phyloP scores from a whole-genome alignment of 1,140 invertebrate genomes.

The Sitophilus oryzae region DNA sequence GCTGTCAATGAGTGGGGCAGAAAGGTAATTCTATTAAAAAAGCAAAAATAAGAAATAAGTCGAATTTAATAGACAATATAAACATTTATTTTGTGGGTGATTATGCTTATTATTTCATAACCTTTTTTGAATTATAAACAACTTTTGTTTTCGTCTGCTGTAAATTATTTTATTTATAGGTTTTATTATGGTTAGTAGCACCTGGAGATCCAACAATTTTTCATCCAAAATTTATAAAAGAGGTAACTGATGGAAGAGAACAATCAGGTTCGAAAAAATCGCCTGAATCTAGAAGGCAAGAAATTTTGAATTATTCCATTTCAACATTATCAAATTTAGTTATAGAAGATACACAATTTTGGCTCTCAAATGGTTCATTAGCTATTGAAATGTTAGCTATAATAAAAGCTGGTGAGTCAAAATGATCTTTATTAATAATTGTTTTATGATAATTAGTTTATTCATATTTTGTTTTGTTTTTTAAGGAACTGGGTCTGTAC shows the following conservation, averaged over 20 bases:
- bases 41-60: no score
- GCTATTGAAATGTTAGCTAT: slow-evolving; percentile 66
- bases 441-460: no score
- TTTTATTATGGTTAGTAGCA: slow-evolving; percentile 77
- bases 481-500: slow-evolving; percentile 25
- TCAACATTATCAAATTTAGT: slow-evolving; percentile 59
- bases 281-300: slow-evolving; percentile 59
- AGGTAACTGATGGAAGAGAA: slow-evolving; percentile 65
- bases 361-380: slow-evolving; percentile 63
- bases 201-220: slow-evolving; percentile 70
- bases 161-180: slow-evolving; percentile 33
- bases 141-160: neutral
- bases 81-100: no score
- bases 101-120: no score
- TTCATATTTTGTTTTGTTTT: no score
- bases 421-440: no score
- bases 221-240: slow-evolving; percentile 63
- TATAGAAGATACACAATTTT: slow-evolving; percentile 54
- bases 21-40: slow-evolving; percentile 55
- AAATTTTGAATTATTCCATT: slow-evolving; percentile 64
- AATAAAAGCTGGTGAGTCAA: slow-evolving; percentile 54
- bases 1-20: slow-evolving; percentile 66
- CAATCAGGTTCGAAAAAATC: slow-evolving; percentile 78
- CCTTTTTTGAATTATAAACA: neutral
- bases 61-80: no score